These are phyloP conservation scores for Vanacampus margaritifer DNA, from an alignment of 2,113 vertebrate genomes.

Conservation along the genomic window DNA sequence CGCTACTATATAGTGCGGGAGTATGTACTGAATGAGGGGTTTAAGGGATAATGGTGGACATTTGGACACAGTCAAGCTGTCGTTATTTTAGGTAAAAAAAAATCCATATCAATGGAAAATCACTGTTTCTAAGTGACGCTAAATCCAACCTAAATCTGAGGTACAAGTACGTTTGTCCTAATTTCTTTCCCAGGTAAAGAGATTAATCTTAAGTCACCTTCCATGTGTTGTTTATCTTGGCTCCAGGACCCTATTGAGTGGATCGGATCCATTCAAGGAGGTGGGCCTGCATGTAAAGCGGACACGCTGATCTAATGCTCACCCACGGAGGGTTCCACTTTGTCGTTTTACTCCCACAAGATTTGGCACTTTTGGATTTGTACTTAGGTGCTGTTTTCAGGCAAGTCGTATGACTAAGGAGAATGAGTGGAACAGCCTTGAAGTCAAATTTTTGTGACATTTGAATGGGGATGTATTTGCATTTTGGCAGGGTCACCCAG, in stretches of 20 bases:
- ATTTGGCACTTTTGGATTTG: conserved; percentile 22
- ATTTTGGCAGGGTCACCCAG: conserved; percentile 46
- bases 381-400: conserved; percentile 12
- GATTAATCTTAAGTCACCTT: conserved; percentile 17
- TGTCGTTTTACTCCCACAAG: neutral
- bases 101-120: neutral
- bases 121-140: conserved; percentile 22
- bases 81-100: neutral
- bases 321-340: conserved; percentile 4
- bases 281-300: conserved; percentile 14
- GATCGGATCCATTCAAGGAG: neutral
- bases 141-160: conserved; percentile 16
- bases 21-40: no score
- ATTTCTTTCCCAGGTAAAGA: conserved; percentile 37
- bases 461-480: conserved; percentile 58
- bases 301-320: conserved; percentile 16
- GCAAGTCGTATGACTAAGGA: conserved; percentile 35
- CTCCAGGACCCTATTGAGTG: conserved; percentile 11
- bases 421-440: conserved; percentile 36
- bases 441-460: conserved; percentile 49
- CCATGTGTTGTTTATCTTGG: neutral
- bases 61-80: no score
- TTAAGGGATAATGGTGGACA: no score
- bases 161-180: conserved; percentile 14
- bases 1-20: no score